Base-by-base conservation (phyloP, 1,140 invertebrate species). In the Zaprionus gabonicus region DNA sequence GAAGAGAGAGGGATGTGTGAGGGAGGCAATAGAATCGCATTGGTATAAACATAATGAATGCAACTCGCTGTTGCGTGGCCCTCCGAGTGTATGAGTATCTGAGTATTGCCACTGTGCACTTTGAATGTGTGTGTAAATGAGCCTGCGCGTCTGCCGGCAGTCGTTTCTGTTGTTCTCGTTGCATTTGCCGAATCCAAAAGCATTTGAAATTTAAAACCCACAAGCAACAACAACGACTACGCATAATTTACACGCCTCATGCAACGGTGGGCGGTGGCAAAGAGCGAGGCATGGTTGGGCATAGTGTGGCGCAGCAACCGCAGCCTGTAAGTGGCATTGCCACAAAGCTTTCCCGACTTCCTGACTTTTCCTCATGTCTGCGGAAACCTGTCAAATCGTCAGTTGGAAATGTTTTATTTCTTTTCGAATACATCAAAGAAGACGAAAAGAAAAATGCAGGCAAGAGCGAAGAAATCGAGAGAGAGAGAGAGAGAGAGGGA, bases 181-280 rank as follows among this genome's bases (percentile, higher is more conserved):
- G 41, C 41, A 4, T 46, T 46, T 46, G n/a, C n/a, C 13, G 34
- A 69, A 69, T 53, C 28, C 73, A 59, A 64, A 46, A 65, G 34
- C 69, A 81, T 83, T 85, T 81, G 73, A 81, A 83, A 83, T 84
- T 80, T 83, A 77, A 84, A 80, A 84, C 81, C 81, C 46, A 56
- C 44, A 17, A 13, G 34, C 38, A 83, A 66, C 57, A 57, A 63
- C 74, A 56, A 64, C 75, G 25, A 70, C 82, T 85, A 84, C 82
- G 78, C 82, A 83, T 84, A 83, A 84, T 81, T 83, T 85, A 81
- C 56, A 62, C 63, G 13, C 34, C 49, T 31, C 3, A 59, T 58
- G 46, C 51, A 65, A 51, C 44, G n/a, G 7, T 15, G 15, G 15
- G 38, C 15, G 5, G 38, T 41, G 36, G 41, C 4, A 5, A 4